Evolutionary conservation across 2,888 invertebrate species (phyloP).

Genomic region (Drosophila kokeensis): DNA sequence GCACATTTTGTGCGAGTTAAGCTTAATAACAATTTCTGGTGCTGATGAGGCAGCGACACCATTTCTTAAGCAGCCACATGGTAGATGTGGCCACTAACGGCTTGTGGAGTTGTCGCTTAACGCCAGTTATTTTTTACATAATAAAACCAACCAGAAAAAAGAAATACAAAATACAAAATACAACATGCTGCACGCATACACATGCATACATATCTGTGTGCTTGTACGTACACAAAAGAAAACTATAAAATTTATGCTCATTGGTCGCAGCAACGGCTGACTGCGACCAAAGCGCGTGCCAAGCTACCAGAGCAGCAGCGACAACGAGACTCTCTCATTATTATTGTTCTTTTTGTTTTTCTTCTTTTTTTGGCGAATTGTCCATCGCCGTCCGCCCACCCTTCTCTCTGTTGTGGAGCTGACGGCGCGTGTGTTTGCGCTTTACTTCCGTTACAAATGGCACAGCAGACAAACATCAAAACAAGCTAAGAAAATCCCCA

Average conservation of each 20-base stretch:
- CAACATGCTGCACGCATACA: conserved; percentile 11
- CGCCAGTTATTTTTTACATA: conserved; percentile 62
- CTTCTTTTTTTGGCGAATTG: conserved; percentile 34
- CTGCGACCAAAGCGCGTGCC: conserved; percentile 55
- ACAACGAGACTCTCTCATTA: conserved; percentile 49
- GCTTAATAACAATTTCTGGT: conserved; percentile 13
- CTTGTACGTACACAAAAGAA: conserved; percentile 30
- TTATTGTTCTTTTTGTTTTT: conserved; percentile 6
- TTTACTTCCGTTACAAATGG: conserved; percentile 78
- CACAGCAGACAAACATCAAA: conserved; percentile 58
- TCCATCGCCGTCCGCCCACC: conserved; percentile 28
- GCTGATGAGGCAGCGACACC: conserved; percentile 13
- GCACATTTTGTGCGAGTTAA: not conserved
- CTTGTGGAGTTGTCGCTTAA: conserved; percentile 50
- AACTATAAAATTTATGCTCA: conserved; percentile 58
- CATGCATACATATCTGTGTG: conserved; percentile 6
- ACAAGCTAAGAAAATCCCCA: conserved; percentile 56
- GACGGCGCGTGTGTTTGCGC: conserved; percentile 64
- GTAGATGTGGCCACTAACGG: conserved; percentile 50
- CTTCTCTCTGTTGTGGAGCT: conserved; percentile 18
- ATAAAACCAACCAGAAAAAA: conserved; percentile 35
- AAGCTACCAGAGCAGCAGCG: conserved; percentile 39
- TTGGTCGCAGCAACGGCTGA: conserved; percentile 50
- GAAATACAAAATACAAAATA: conserved; percentile 1
- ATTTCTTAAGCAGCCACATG: conserved; percentile 35